Evolutionary conservation across 2,113 vertebrate genomes (phyloP).

Genomic region (Pollimyrus isidori): DNA sequence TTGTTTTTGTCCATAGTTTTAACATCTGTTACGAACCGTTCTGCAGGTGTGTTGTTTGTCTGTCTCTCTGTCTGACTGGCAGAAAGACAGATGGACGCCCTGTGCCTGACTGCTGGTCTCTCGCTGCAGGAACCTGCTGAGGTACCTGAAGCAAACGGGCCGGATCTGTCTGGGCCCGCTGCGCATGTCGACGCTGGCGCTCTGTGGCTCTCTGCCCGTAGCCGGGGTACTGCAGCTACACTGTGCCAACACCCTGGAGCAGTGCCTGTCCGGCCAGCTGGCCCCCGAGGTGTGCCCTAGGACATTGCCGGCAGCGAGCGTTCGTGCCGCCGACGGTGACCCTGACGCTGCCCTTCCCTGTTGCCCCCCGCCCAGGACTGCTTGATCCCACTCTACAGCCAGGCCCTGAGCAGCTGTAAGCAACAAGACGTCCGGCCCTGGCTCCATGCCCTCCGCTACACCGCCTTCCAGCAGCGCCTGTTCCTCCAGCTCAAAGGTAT

Average conservation of each 20-base stretch:
- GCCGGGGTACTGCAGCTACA: constrained; percentile 83
- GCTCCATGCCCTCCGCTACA: constrained; percentile 89
- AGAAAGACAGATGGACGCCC: too few species aligned
- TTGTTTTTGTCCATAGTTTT: background rate
- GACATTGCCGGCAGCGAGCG: background rate
- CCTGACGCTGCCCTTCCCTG: background rate
- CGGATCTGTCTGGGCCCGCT: constrained; percentile 84
- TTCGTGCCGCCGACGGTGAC: too few species aligned
- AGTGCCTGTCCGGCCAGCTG: constrained; percentile 75
- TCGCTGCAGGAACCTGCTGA: constrained; percentile 67
- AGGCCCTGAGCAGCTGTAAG: constrained; percentile 84
- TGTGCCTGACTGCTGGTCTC: background rate
- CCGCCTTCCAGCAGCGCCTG: constrained; percentile 77
- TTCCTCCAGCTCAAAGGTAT: constrained; percentile 81
- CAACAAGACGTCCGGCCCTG: constrained; percentile 91
- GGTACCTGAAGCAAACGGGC: constrained; percentile 88
- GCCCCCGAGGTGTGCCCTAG: constrained; percentile 66
- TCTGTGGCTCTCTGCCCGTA: constrained; percentile 78
- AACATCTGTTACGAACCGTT: background rate
- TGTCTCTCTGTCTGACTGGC: too few species aligned
- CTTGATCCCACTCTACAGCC: constrained; percentile 83
- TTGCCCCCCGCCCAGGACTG: constrained; percentile 68
- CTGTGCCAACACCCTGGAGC: constrained; percentile 80
- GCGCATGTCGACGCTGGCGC: constrained; percentile 79
- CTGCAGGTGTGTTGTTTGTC: background rate